Evolutionary conservation across 2,888 invertebrate species (phyloP).

Genomic region (Chironomus riparius): DNA sequence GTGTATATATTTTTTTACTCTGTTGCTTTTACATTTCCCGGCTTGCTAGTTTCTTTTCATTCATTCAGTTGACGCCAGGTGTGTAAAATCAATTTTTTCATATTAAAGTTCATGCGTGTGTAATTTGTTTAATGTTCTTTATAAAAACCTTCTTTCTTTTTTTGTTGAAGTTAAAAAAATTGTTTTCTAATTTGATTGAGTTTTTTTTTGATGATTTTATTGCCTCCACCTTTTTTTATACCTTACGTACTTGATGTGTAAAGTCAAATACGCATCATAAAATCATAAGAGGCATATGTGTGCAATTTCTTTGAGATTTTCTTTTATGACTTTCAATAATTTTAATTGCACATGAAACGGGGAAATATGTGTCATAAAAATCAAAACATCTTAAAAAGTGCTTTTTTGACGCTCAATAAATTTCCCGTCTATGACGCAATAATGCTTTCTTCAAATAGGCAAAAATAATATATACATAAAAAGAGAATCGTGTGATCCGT

Average conservation of each 20-base stretch:
- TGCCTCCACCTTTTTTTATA: background rate
- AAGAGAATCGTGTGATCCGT: slow-evolving; percentile 13
- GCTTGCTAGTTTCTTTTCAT: background rate
- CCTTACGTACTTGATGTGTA: too few relatives aligned
- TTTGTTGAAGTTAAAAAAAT: background rate
- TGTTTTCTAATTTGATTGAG: background rate
- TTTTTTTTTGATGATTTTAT: background rate
- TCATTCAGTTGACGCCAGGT: slow-evolving; percentile 13
- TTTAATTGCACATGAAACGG: slow-evolving; percentile 11
- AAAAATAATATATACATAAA: background rate
- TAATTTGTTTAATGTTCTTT: slow-evolving; percentile 19
- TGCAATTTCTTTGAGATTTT: background rate
- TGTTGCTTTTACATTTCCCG: background rate
- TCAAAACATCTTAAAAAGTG: background rate
- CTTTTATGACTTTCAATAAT: slow-evolving; percentile 1
- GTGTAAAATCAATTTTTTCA: slow-evolving; percentile 19
- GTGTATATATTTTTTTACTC: background rate
- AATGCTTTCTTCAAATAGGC: background rate
- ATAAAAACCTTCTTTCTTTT: background rate
- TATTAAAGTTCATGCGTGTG: slow-evolving; percentile 21
- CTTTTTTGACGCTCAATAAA: slow-evolving; percentile 6
- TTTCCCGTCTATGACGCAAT: slow-evolving; percentile 12
- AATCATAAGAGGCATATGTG: background rate
- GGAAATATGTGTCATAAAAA: background rate
- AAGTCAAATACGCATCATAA: background rate